Percentiles rank a stretch among this genome's conserved stretches.
phyloP scores from a whole-genome alignment of 2,888 invertebrate genomes.

The Desoria tigrina region DNA sequence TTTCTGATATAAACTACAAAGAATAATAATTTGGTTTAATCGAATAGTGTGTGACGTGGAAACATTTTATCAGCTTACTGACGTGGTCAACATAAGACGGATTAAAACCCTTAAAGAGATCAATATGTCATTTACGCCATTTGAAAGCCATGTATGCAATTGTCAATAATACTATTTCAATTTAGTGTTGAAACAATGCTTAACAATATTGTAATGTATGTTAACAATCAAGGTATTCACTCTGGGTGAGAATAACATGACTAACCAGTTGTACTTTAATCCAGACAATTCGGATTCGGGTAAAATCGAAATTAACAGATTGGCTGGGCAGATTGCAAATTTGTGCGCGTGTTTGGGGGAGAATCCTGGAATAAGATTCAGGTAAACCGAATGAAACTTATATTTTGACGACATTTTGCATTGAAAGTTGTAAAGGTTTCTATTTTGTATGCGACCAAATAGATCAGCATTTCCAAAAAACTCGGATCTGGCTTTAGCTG shows the following conservation, averaged over 20 bases:
- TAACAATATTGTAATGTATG: too few relatives aligned
- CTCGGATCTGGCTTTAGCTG: conserved; percentile 37
- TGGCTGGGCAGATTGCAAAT: conserved; percentile 52
- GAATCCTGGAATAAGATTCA: conserved; percentile 49
- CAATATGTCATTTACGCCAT: conserved; percentile 91
- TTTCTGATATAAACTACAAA: too few relatives aligned
- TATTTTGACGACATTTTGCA: too few relatives aligned
- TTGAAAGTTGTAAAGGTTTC: too few relatives aligned
- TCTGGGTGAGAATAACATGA: conserved; percentile 25
- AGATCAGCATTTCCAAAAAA: conserved; percentile 38
- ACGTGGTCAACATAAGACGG: conserved; percentile 74
- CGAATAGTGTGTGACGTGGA: conserved; percentile 56
- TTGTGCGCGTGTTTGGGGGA: conserved; percentile 50
- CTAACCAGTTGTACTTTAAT: conserved; percentile 31
- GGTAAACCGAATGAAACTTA: too few relatives aligned
- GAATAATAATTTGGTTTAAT: too few relatives aligned
- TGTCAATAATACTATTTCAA: too few relatives aligned
- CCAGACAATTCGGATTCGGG: conserved; percentile 15
- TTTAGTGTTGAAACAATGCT: too few relatives aligned
- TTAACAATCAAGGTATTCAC: conserved; percentile 41
- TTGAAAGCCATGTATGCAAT: conserved; percentile 82
- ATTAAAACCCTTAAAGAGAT: conserved; percentile 92
- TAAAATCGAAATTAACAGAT: conserved; percentile 20
- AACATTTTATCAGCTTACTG: conserved; percentile 80
- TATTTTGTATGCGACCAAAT: too few relatives aligned